phyloP scores from a whole-genome alignment of 1,140 invertebrate species.

The Pissodes strobi region DNA sequence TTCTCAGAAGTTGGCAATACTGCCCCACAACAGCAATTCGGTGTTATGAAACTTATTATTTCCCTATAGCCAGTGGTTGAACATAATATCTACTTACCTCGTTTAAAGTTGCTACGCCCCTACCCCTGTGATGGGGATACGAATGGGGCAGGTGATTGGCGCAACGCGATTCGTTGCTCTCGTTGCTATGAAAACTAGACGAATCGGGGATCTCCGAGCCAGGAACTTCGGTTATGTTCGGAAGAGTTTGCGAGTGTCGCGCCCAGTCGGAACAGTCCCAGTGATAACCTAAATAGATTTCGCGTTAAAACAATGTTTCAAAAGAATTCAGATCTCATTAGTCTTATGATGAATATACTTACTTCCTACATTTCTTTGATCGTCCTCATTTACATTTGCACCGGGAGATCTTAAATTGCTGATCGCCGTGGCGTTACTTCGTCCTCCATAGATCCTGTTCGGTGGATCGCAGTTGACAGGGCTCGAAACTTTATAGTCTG shows the following conservation, averaged over 20 bases:
- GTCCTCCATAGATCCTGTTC: constrained; percentile 51
- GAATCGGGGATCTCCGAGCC: constrained; percentile 89
- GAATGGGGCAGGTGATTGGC: constrained; percentile 57
- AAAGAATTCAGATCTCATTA: no score
- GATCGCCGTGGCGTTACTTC: constrained; percentile 41
- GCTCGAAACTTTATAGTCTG: constrained; percentile 50
- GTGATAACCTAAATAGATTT: constrained; percentile 90
- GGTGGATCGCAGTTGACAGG: constrained; percentile 50
- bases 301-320: no score
- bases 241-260: constrained; percentile 78
- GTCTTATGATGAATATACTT: no score
- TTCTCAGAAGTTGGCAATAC: no score
- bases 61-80: no score
- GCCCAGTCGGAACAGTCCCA: constrained; percentile 97
- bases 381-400: constrained; percentile 42
- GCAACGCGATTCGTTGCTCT: constrained; percentile 78
- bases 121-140: constrained; percentile 55
- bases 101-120: constrained; percentile 68
- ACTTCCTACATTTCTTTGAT: constrained; percentile 53
- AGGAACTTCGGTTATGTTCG: constrained; percentile 90
- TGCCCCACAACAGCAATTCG: no score
- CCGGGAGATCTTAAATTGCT: constrained; percentile 29
- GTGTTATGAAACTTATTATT: no score
- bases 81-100: no score
- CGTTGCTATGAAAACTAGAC: constrained; percentile 85